Conservation (phyloP, 2,888 invertebrate genomes). For the Tineola bisselliella region DNA sequence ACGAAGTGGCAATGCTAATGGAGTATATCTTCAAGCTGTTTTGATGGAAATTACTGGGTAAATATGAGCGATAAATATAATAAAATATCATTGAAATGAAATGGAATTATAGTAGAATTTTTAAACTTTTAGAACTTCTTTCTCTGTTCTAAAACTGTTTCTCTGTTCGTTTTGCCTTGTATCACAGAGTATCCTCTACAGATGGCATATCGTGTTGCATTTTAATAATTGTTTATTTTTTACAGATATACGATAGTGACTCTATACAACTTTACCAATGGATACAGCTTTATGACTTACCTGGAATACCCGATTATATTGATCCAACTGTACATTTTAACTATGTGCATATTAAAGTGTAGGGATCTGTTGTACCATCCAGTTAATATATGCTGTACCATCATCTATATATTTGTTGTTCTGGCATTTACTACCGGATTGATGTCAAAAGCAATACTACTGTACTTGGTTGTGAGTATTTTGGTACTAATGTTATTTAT, state of each 20-base stretch:
- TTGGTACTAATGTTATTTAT: neutral
- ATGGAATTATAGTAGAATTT: no score
- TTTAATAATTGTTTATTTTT: conserved; percentile 20
- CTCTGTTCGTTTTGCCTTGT: no score
- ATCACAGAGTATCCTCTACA: no score
- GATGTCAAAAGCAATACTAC: neutral
- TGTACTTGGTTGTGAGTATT: neutral
- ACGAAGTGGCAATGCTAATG: conserved; percentile 72
- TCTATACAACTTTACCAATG: conserved; percentile 80
- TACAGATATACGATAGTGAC: conserved; percentile 83
- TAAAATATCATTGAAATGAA: no score
- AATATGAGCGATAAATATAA: conserved; percentile 18
- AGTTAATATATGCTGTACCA: neutral
- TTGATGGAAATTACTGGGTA: conserved; percentile 77
- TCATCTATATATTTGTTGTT: neutral
- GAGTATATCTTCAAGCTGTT: conserved; percentile 73
- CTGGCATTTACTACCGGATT: neutral
- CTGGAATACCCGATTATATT: conserved; percentile 86
- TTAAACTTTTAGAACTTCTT: no score
- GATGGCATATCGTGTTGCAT: neutral
- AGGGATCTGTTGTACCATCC: conserved; percentile 64
- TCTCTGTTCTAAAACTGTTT: no score
- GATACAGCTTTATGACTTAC: conserved; percentile 79
- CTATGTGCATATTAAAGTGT: conserved; percentile 77
- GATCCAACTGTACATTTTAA: conserved; percentile 76